Conservation (phyloP, 2,113 vertebrate genomes). For the Nothobranchius furzeri region DNA sequence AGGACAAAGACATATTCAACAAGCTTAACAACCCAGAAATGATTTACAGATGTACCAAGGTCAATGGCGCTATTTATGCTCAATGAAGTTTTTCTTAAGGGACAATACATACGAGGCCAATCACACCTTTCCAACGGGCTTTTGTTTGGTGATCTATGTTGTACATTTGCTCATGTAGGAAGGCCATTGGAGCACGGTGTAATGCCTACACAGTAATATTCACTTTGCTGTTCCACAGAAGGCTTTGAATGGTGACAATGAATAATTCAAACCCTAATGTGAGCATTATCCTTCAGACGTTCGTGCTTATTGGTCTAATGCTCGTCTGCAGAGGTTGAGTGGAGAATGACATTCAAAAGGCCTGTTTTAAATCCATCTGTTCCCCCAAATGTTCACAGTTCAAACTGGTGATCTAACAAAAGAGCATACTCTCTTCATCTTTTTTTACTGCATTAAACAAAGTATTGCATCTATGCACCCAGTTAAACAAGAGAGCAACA, state of each 20-base stretch:
- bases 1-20: conserved; percentile 29
- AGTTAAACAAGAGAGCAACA: conserved; percentile 37
- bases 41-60: conserved; percentile 56
- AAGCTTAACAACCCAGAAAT: conserved; percentile 49
- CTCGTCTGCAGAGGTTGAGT: conserved; percentile 45
- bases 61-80: conserved; percentile 61
- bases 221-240: conserved; percentile 55
- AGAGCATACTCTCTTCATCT: conserved; percentile 13
- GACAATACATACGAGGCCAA: conserved; percentile 59
- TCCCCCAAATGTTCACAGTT: conserved; percentile 50
- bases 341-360: conserved; percentile 57
- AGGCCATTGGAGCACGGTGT: conserved; percentile 43
- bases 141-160: conserved; percentile 71
- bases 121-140: conserved; percentile 54
- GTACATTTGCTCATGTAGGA: conserved; percentile 56
- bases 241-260: conserved; percentile 49
- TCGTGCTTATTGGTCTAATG: conserved; percentile 65
- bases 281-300: conserved; percentile 67
- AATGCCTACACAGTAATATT: conserved; percentile 59
- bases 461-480: conserved; percentile 14
- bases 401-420: conserved; percentile 31
- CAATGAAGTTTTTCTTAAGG: conserved; percentile 50
- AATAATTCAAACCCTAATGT: conserved; percentile 66
- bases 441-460: conserved; percentile 35
- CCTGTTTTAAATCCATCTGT: conserved; percentile 58